Evolutionary conservation across 2,797 vertebrate species (phyloP), one percentile per base, ranked within the genome.

Genomic region (Sternotherus odoratus): DNA sequence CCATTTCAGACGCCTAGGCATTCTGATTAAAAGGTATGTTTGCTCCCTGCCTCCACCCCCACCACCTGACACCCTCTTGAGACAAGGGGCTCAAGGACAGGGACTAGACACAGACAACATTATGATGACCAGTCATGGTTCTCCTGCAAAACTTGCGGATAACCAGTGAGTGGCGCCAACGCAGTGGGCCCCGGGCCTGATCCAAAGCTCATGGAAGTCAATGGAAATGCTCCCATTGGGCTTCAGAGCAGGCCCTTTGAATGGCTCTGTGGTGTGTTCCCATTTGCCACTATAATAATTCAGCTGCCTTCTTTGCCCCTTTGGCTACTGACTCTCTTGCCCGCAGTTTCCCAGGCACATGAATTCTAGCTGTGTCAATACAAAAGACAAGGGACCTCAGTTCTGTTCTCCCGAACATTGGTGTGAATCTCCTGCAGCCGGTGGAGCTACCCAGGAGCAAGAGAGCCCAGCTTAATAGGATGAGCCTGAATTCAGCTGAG

Each of bases 201-300:
- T 46, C 79, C 43, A 26, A 91, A 87, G 23, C 53, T 53, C 53
- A 24, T 53, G 53, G 9, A 24, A 24, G 36, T 36, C 53, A 66
- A 9, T 26, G 0, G 0, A 84, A 33, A 39, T 72, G 8, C 39
- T 78, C 69, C 84, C 56, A 11, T 46, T 3, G 7, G 83, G 26
- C 39, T 54, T 83, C 3, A 26, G 43, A 77, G 54, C 9, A 49
- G 49, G 72, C 10, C 75, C 3, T 1, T 1, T 5, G 51, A 28
- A 15, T 60, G 72, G n/a, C 60, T 83, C 39, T 60, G 0, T 0
- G n/a, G 79, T n/a, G 9, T 33, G 75, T 63, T 33, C 46, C 5
- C 5, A 2, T 9, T 11, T 0, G 0, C n/a, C 43, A 77, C 7
- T 6, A 1, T 57, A 39, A 36, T 77, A 39, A 63, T 51, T 0